These are phyloP conservation scores for Leucoptera coffeella DNA, from an alignment of 2,888 invertebrate species.

Conservation along the genomic window DNA sequence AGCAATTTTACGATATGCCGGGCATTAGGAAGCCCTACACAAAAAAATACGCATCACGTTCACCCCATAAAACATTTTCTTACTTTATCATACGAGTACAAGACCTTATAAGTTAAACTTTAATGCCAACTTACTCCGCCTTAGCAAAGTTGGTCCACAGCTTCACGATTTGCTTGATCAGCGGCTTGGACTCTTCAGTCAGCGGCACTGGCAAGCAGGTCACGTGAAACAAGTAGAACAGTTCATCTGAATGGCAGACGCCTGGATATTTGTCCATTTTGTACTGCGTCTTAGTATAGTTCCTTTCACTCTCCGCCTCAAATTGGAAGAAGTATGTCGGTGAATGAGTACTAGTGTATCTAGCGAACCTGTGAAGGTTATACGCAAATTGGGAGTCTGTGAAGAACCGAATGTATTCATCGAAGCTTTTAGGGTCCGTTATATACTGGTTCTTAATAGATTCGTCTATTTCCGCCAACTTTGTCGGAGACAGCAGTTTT, in stretches of 20 bases:
- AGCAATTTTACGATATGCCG: too few relatives aligned
- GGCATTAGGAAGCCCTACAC: too few relatives aligned
- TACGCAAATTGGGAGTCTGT: conserved; percentile 27
- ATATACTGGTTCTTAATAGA: conserved; percentile 31
- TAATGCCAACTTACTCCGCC: conserved; percentile 20
- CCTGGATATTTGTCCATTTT: conserved; percentile 24
- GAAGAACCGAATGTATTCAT: conserved; percentile 21
- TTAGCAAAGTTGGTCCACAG: conserved; percentile 34
- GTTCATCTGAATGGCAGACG: conserved; percentile 36
- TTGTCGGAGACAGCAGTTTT: conserved; percentile 16
- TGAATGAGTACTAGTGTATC: conserved; percentile 13
- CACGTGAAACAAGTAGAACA: conserved; percentile 29
- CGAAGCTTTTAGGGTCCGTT: conserved; percentile 13
- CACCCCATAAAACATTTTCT: too few relatives aligned
- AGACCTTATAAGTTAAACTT: too few relatives aligned
- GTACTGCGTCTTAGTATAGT: conserved; percentile 24
- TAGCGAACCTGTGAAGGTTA: conserved; percentile 26
- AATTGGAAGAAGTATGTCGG: conserved; percentile 33
- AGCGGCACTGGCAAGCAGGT: conserved; percentile 26
- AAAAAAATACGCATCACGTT: too few relatives aligned
- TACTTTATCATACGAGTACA: too few relatives aligned
- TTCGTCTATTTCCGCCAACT: conserved; percentile 14
- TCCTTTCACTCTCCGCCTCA: conserved; percentile 29
- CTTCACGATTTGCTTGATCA: conserved; percentile 19
- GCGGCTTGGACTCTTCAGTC: conserved; percentile 18